A percentile compares a stretch with the other conserved stretches of the same genome.
Evolutionary conservation across 2,888 invertebrate genomes (phyloP).

Genomic region (Stenichneumon culpator): DNA sequence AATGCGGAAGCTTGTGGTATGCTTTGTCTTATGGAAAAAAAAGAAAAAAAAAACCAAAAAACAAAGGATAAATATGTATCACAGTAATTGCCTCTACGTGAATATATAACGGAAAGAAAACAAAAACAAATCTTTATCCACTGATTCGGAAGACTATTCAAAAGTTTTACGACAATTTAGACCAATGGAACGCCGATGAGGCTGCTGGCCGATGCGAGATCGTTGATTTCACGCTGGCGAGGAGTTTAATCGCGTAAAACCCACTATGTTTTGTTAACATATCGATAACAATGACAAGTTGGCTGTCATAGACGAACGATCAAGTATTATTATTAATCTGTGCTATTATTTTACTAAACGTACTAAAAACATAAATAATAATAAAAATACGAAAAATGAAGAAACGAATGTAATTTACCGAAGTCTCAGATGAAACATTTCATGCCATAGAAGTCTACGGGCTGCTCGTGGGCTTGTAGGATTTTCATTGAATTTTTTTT

Average conservation of each 20-base stretch:
- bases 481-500: conserved; percentile 55
- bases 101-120: conserved; percentile 46
- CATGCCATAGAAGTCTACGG: conserved; percentile 57
- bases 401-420: conserved; percentile 50
- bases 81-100: conserved; percentile 48
- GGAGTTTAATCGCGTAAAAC: conserved; percentile 43
- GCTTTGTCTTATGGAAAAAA: conserved; percentile 62
- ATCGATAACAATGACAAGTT: conserved; percentile 64
- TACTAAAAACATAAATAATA: conserved; percentile 56
- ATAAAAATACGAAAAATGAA: conserved; percentile 21
- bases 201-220: conserved; percentile 47
- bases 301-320: conserved; percentile 70
- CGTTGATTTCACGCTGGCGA: conserved; percentile 54
- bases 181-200: conserved; percentile 56
- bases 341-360: conserved; percentile 68
- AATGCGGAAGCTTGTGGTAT: conserved; percentile 70
- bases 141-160: conserved; percentile 57
- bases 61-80: conserved; percentile 48
- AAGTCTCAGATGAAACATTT: conserved; percentile 71
- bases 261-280: conserved; percentile 69
- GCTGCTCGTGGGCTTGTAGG: conserved; percentile 38
- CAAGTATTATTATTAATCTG: conserved; percentile 79
- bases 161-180: conserved; percentile 54
- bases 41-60: conserved; percentile 21
- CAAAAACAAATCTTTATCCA: conserved; percentile 38